Evolutionary conservation across 2,888 invertebrate genomes (phyloP), one percentile per base, ranked within the genome.

Genomic region (Ligdia adustata): DNA sequence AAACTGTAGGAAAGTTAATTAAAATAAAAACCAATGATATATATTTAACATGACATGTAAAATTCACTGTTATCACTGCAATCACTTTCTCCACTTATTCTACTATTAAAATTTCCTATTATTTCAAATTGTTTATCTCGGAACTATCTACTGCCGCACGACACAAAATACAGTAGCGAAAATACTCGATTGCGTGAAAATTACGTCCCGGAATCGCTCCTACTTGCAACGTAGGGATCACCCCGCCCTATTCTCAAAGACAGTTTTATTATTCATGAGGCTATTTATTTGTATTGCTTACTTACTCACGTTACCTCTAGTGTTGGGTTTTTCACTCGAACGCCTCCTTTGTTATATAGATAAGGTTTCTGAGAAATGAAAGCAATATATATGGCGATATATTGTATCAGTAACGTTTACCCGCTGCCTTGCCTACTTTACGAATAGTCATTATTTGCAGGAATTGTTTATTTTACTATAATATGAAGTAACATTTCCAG

Each of bases 221-320:
- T 9, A 1, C 2, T 4, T 14, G 7, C 28, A 52, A 9, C 34
- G 11, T 31, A 3, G 16, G 16, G 22, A n/a, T n/a, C 31, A 41
- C 58, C 50, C 22, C 31, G 15, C 50, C 46, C 57, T 12, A 16
- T n/a, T 16, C 26, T 9, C 16, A 60, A 60, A 63, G 60, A 69
- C 62, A 55, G 62, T 64, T 65, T 81, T 70, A 84, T 87, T 87
- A 87, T 88, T 87, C 84, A 88, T 87, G 85, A 86, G 69, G 73
- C 82, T 78, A 86, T 87, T 86, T 86, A 85, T 84, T 82, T 74
- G 75, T 84, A 87, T 86, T 80, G 84, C 84, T 86, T 79, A 82
- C 78, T 85, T 80, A 82, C 78, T 85, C 80, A 77, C 75, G 72
- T 71, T 63, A 66, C 58, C 64, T 64, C 26, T 26, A 26, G 62